Evolutionary conservation across 2,888 invertebrate species (phyloP), one percentile per base, ranked within the genome.

Genomic region (Ophioninae sp.): DNA sequence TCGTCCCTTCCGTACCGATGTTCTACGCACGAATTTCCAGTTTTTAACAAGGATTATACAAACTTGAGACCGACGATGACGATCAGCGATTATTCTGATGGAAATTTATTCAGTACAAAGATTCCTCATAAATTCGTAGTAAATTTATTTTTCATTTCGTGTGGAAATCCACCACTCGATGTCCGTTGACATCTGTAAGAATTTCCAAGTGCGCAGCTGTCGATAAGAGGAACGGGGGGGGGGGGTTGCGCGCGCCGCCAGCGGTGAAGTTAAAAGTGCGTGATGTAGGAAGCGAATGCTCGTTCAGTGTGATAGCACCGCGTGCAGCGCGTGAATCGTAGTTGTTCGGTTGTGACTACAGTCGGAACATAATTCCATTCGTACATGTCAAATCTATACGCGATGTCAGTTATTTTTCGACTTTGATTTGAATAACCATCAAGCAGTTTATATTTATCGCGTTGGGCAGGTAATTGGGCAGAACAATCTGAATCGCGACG

Each of bases 401-500:
- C 37, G 63, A 63, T 67, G 64, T 56, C 74, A 41, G 39, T 73
- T 73, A 73, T 67, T 41, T 56, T 65, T 69, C 64, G 69, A 77
- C 83, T 80, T 81, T 81, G 77, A 77, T 80, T 77, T 23, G 51
- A 75, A 6, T 44, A n/a, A 39, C 78, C 78, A 78, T 81, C 83
- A 84, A 84, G 78, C 77, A 74, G 6, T 71, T 39, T 58, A 17
- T 59, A 10, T 75, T 81, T 67, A 22, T 61, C 23, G 68, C 17
- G 51, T 13, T 17, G 59, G 22, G 64, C 69, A 65, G 58, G 74
- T 44, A 65, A 69, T 67, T n/a, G n/a, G n/a, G n/a, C n/a, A 23
- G 39, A 58, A 39, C 17, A 61, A 59, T 13, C 37, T 71, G 51
- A 68, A 58, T 78, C 30, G 30, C 71, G 22, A 58, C 23, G 37